Evolutionary conservation across 1,140 invertebrate species (phyloP), one percentile per base, ranked within the genome.

Genomic region (Samia ricini): DNA sequence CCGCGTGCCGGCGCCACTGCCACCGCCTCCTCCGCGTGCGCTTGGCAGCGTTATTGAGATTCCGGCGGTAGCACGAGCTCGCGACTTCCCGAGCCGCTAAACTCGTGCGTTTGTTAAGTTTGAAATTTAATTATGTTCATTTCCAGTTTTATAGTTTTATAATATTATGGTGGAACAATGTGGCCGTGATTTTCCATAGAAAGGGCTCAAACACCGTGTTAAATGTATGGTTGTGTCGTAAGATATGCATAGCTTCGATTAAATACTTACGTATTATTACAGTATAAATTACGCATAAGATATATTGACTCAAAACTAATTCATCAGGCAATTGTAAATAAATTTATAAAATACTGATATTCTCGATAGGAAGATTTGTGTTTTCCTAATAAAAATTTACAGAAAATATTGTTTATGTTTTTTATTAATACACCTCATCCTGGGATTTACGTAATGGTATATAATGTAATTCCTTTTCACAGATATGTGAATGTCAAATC

Each of bases 221-320:
- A 85, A 89, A 87, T 88, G 76, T 88, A 89, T 90, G 88, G 88
- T 90, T 90, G 88, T 90, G 88, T 90, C 88, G 83, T 90, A 88
- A 85, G 79, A 85, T 87, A 88, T 88, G 79, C 79, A 85, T 88
- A 89, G 87, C 85, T 89, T 88, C 77, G 84, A 88, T 89, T 87
- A 79, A 79, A 63, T 78, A 84, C 79, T 77, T 57, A 57, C 82
- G 77, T 85, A 87, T 79, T 80, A 82, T 73, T 86, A 83, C 84
- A 83, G 56, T 63, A 64, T 64, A 69, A 52, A 73, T 76, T 85
- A 83, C 76, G 75, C 69, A 76, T 88, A 88, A 77, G 78, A 82
- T 83, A 74, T 60, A 76, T 77, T 81, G 74, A 83, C 71, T 77
- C 68, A 68, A 69, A 79, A 79, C 75, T 80, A 73, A 88, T 84